These are phyloP conservation scores for Atractosteus spatula DNA, from an alignment of 2,113 vertebrate genomes.

Conservation along the genomic window DNA sequence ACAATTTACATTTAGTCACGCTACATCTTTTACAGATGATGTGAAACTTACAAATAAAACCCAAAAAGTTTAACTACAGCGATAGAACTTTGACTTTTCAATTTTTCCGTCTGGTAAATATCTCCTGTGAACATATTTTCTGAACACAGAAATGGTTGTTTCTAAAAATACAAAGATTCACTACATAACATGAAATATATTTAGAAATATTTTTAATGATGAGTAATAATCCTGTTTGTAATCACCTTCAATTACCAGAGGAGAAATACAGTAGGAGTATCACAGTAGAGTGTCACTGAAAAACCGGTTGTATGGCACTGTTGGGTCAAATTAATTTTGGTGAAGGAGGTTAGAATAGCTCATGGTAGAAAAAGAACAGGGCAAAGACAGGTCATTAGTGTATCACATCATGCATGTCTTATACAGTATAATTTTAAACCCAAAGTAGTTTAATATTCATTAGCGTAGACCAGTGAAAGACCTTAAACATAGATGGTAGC, in stretches of 20 bases:
- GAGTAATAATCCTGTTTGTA: slow-evolving; percentile 44
- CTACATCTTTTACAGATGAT: no score
- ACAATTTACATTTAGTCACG: no score
- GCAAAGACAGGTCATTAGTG: slow-evolving; percentile 32
- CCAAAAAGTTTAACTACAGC: no score
- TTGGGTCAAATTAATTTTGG: slow-evolving; percentile 8
- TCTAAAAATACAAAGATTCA: no score
- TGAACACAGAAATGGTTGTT: no score
- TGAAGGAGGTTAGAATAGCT: slow-evolving; percentile 25
- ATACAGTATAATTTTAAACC: slow-evolving; percentile 15
- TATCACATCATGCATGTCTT: slow-evolving; percentile 15
- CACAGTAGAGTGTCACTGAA: slow-evolving; percentile 33
- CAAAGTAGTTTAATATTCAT: slow-evolving; percentile 8
- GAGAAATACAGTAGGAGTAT: slow-evolving; percentile 54
- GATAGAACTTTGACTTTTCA: no score
- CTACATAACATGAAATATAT: no score
- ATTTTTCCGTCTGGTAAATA: no score
- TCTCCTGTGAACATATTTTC: no score
- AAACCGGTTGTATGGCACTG: not conserved
- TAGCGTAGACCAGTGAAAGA: slow-evolving; percentile 8
- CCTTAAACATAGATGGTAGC: slow-evolving; percentile 16
- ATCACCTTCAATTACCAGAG: slow-evolving; percentile 61
- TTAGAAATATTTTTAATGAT: slow-evolving; percentile 39
- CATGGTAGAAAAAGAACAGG: slow-evolving; percentile 12
- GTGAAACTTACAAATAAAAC: no score